Conservation (phyloP, 23 tunicate species). For the Corella eumyota region DNA sequence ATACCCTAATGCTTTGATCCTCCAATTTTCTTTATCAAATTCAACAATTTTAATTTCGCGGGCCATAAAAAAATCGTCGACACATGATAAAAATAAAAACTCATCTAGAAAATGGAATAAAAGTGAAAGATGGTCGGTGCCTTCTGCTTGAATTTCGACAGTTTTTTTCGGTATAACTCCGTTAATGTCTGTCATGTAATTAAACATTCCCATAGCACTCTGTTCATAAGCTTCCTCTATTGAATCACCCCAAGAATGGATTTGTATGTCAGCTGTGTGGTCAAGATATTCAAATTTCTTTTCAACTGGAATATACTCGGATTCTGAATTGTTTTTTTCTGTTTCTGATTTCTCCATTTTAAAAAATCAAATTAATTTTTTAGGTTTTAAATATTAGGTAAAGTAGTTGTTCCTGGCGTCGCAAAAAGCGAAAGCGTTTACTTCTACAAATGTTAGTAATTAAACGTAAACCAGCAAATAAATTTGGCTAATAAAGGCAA, state of each 20-base stretch:
- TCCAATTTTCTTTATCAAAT: constrained; percentile 60
- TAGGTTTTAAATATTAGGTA: too few relatives aligned
- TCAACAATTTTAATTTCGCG: constrained; percentile 62
- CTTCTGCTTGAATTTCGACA: constrained; percentile 59
- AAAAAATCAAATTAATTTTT: too few relatives aligned
- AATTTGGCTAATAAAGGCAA: too few relatives aligned
- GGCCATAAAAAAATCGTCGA: constrained; percentile 85
- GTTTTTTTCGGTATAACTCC: constrained; percentile 48
- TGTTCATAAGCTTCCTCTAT: constrained; percentile 88
- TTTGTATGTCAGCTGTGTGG: constrained; percentile 97
- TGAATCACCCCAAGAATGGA: constrained; percentile 90
- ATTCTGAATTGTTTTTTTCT: too few relatives aligned
- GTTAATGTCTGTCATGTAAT: constrained; percentile 81
- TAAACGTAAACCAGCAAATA: too few relatives aligned
- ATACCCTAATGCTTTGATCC: constrained; percentile 54
- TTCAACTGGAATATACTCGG: constrained; percentile 35
- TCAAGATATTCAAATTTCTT: constrained; percentile 92
- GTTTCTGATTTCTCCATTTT: too few relatives aligned
- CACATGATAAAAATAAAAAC: constrained; percentile 59
- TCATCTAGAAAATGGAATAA: constrained; percentile 74
- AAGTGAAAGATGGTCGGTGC: constrained; percentile 63
- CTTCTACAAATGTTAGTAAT: too few relatives aligned
- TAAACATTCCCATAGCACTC: constrained; percentile 88
- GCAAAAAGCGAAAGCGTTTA: too few relatives aligned
- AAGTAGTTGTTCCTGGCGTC: too few relatives aligned